These are phyloP conservation scores for Conchocele bisecta DNA, from an alignment of 2,888 invertebrate genomes.

Conservation along the genomic window DNA sequence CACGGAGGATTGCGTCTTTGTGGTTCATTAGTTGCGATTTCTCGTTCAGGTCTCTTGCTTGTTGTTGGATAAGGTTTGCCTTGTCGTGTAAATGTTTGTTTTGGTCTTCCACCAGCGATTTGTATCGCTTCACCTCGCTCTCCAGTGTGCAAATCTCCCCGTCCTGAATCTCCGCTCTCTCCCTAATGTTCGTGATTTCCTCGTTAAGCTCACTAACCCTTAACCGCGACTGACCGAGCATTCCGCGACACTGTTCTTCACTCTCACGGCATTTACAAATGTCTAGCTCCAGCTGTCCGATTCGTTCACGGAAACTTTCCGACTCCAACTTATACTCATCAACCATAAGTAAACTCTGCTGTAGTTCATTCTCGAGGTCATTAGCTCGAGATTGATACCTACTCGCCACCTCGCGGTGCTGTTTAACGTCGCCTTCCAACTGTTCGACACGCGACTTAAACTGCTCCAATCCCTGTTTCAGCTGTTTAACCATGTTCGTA, in stretches of 20 bases:
- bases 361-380: constrained; percentile 1
- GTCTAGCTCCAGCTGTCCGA: constrained; percentile 2
- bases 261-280: not conserved
- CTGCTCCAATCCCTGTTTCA: constrained; percentile 50
- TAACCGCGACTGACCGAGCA: not conserved
- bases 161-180: not conserved
- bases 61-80: constrained; percentile 8
- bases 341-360: not conserved
- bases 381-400: constrained; percentile 14
- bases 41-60: not conserved
- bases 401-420: constrained; percentile 35
- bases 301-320: not conserved
- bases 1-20: too few species aligned
- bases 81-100: constrained; percentile 1
- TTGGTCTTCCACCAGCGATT: constrained; percentile 9
- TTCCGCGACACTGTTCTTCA: constrained; percentile 4
- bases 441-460: constrained; percentile 34
- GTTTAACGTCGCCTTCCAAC: constrained; percentile 23
- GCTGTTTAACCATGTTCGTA: constrained; percentile 38
- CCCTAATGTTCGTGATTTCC: not conserved
- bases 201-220: constrained; percentile 6
- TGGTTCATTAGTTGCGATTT: not conserved
- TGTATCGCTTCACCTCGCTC: constrained; percentile 1
- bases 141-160: not conserved
- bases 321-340: not conserved